Conservation (phyloP, 2,888 invertebrate species). For the Eilema sororculum region DNA sequence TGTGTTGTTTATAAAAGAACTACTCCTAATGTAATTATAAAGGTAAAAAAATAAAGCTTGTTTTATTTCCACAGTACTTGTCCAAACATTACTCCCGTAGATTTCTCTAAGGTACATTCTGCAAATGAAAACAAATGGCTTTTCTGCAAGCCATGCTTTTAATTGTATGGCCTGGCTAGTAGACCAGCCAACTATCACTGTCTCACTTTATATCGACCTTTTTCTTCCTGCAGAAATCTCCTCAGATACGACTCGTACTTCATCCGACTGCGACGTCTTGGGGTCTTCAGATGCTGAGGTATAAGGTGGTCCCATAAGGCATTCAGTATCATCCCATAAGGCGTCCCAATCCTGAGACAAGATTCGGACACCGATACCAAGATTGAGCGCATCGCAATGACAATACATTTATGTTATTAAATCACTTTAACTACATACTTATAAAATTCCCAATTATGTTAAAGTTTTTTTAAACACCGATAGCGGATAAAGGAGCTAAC, state of each 20-base stretch:
- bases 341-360: too few relatives aligned
- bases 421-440: too few relatives aligned
- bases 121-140: neutral
- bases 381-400: too few relatives aligned
- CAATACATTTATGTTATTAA: too few relatives aligned
- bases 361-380: too few relatives aligned
- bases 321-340: too few relatives aligned
- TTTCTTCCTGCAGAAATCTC: too few relatives aligned
- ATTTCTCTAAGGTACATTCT: constrained; percentile 2
- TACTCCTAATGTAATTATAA: neutral
- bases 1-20: neutral
- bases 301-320: too few relatives aligned
- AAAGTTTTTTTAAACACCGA: constrained; percentile 58
- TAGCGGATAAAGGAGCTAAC: constrained; percentile 57
- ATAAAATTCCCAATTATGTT: too few relatives aligned
- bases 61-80: neutral
- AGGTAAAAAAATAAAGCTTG: neutral
- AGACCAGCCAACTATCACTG: neutral
- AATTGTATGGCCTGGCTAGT: neutral
- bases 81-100: neutral
- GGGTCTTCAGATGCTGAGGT: too few relatives aligned
- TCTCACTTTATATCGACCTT: neutral
- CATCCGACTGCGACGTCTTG: too few relatives aligned
- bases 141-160: neutral
- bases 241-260: too few relatives aligned